Base-by-base conservation (phyloP, 2,113 vertebrate species). In the Strigops habroptila region DNA sequence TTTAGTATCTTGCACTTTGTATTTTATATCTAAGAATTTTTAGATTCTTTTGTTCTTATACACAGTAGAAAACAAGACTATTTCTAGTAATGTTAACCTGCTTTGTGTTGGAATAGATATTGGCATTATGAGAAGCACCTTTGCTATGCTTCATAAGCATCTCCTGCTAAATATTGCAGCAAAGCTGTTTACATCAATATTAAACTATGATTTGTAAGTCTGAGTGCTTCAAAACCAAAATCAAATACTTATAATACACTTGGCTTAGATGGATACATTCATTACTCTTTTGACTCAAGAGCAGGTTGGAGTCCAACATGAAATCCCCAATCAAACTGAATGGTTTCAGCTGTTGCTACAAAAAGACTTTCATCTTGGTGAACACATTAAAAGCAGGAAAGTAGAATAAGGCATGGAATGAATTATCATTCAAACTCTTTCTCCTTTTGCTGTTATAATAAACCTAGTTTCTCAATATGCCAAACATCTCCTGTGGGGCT, bases 311-410 rank as follows among this genome's bases (percentile, higher is more conserved):
- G 64, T 81, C 73, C 64, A 68, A 3, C 10, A 8, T 43, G 49
- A 88, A 94, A 86, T 90, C 55, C 60, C 60, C 37, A 48, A n/a
- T 83, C 77, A 78, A 94, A 48, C 23, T 23, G 64, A 75, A 82
- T 33, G 25, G 10, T 90, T 96, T 88, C 65, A 90, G 49, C 89
- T 95, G 74, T 88, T 90, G 27, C 80, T 90, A 31, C 35, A 83
- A 18, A n/a, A 57, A 65, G 17, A 31, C 46, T 90, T 63, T 44
- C 30, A n/a, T 22, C 9, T n/a, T 49, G 10, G 48, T 86, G 51
- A 83, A 60, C 0, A 2, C 10, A 33, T 83, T 77, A 55, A 82
- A 87, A 92, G 17, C 59, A 81, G 35, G 43, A 37, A 75, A 75
- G 48, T 28, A 48, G 71, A 31, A 8, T 31, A 46, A 81, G 18